Conservation (phyloP, 2,888 invertebrate species). For the Diplolepis rosae region DNA sequence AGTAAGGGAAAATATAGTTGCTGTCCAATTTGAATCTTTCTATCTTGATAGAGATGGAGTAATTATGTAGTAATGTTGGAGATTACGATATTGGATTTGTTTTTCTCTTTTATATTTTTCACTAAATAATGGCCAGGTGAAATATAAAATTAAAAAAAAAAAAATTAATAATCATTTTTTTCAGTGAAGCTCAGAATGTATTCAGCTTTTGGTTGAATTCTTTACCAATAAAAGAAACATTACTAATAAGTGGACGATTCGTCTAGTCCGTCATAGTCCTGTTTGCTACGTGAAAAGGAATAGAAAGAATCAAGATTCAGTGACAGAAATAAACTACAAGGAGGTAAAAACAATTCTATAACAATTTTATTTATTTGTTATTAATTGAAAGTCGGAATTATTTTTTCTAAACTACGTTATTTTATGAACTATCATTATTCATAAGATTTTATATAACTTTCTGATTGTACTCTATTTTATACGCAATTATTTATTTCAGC, state of each 20-base stretch:
- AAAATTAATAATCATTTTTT: slow-evolving; percentile 41
- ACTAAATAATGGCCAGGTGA: too few species aligned
- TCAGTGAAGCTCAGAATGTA: too few species aligned
- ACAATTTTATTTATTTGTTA: not conserved
- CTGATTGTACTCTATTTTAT: too few species aligned
- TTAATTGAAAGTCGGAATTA: too few species aligned
- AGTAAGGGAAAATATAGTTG: not conserved
- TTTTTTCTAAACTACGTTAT: too few species aligned
- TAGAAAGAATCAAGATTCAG: slow-evolving; percentile 54
- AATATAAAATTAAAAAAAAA: too few species aligned
- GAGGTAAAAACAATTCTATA: not conserved
- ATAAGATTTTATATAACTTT: not conserved
- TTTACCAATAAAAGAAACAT: slow-evolving; percentile 71
- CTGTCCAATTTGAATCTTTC: not conserved
- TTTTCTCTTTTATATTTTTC: not conserved
- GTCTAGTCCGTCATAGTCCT: slow-evolving; percentile 63
- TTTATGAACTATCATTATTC: too few species aligned
- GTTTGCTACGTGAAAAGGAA: slow-evolving; percentile 59
- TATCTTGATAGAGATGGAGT: not conserved
- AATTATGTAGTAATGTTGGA: not conserved
- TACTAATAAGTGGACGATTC: slow-evolving; percentile 68
- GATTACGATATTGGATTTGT: not conserved
- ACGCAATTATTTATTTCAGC: not conserved
- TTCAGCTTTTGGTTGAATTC: slow-evolving; percentile 61
- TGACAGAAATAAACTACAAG: slow-evolving; percentile 40